These are phyloP conservation scores for Asobara japonica DNA, from an alignment of 1,140 invertebrate species.

Conservation along the genomic window DNA sequence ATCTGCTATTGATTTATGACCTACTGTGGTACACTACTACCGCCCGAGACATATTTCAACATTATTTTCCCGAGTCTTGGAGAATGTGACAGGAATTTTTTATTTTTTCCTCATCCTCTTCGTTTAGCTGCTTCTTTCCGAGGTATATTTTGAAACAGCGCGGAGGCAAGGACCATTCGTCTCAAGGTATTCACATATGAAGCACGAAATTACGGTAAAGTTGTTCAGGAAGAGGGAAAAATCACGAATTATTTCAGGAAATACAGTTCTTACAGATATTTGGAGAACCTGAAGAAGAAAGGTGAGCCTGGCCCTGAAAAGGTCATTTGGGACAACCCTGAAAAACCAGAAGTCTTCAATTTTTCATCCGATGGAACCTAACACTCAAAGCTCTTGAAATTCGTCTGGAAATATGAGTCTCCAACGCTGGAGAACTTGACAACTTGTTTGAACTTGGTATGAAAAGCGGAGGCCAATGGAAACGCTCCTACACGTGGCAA, in stretches of 20 bases:
- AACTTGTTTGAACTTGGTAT: background rate
- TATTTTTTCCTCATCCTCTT: background rate
- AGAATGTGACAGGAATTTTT: background rate
- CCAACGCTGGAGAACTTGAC: background rate
- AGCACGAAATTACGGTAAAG: background rate
- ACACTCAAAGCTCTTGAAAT: background rate
- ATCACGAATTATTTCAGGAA: background rate
- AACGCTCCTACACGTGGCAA: background rate
- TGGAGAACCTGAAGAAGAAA: background rate
- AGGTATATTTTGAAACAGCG: background rate
- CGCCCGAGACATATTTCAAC: background rate
- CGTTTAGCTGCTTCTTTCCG: background rate
- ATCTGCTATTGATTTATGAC: slow-evolving; percentile 1
- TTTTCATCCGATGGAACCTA: too few species aligned
- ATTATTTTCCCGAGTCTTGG: background rate
- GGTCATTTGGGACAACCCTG: too few species aligned
- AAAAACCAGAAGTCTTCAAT: too few species aligned
- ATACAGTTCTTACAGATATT: background rate
- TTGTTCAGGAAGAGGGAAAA: background rate
- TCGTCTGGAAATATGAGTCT: background rate
- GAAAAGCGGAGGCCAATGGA: background rate
- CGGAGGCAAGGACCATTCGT: background rate
- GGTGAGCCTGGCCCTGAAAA: too few species aligned
- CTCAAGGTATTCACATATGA: background rate
- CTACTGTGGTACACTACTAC: background rate